Evolutionary conservation across 2,113 vertebrate genomes (phyloP).

Genomic region (Felis chaus): DNA sequence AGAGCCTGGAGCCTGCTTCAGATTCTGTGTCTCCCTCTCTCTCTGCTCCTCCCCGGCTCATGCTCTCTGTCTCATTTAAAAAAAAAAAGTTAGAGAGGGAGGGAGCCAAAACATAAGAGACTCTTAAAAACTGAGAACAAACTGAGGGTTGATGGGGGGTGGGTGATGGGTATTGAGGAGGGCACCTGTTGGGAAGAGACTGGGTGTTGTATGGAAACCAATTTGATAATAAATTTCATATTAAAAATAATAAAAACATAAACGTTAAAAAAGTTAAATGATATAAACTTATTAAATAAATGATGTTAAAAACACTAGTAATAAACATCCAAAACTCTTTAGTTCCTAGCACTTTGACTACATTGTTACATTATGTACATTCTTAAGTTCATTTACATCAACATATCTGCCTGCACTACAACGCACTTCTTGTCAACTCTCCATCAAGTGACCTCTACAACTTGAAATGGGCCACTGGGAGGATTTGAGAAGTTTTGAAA

Average conservation of each 20-base stretch:
- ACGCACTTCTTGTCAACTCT: background rate
- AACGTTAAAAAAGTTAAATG: background rate
- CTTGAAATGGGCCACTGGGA: background rate
- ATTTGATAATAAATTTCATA: too few species aligned
- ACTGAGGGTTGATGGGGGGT: too few species aligned
- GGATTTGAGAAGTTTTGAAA: background rate
- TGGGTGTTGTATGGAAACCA: too few species aligned
- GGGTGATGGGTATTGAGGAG: too few species aligned
- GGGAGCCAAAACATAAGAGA: too few species aligned
- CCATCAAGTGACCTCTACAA: background rate
- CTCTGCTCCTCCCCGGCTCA: too few species aligned
- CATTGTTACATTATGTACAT: background rate
- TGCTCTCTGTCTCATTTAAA: too few species aligned
- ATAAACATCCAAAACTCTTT: background rate
- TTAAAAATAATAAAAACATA: background rate
- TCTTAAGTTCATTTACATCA: background rate
- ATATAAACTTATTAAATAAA: background rate
- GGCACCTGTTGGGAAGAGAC: too few species aligned
- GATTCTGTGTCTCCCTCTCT: too few species aligned
- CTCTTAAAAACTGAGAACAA: too few species aligned
- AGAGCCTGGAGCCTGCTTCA: too few species aligned
- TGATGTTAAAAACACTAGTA: background rate
- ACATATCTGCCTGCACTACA: background rate
- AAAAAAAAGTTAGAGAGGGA: too few species aligned
- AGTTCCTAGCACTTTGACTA: background rate